Base-by-base conservation (phyloP, 2,113 vertebrate species). In the Engystomops pustulosus region DNA sequence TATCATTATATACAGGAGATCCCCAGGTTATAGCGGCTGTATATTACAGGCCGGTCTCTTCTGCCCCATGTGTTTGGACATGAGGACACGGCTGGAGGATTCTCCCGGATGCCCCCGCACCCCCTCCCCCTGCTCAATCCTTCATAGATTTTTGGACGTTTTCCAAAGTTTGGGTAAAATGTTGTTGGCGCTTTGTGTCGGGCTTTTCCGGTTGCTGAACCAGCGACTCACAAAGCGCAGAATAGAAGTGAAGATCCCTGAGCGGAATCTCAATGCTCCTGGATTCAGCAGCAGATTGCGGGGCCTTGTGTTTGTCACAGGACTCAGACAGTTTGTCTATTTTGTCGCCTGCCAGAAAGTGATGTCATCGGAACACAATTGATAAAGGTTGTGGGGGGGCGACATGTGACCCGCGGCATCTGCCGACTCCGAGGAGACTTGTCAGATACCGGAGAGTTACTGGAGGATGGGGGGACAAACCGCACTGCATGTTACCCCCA, bases 191-290 rank as follows among this genome's bases (percentile, higher is more conserved):
- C 51, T 83, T 83, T 84, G 81, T 84, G 32, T 75, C 58, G 20
- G 18, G 74, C 83, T 85, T 70, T 85, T 85, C 83, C 83, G 83
- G 74, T 77, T n/a, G 47, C 82, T 84, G 58, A 53, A 30, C 72
- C 36, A n/a, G 47, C 14, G 81, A 30, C 58, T 67, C 10, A 49
- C 72, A 78, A 79, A 79, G 72, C 45, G 30, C 27, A 65, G 20
- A 47, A 75, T 74, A 60, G 69, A 49, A 9, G 51, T 25, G 15
- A 49, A 25, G 34, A 58, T 25, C 53, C 18, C 69, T 44, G 41
- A 67, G 45, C 32, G 55, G 81, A 65, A 65, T 76, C 65, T 60
- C 55, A 76, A 68, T 53, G 51, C 38, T 23, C 81, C 67, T n/a
- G 58, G 41, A 77, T 77, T 84, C 74, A 71, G 71, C 34, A 67